Evolutionary conservation across 2,797 vertebrate species (phyloP), one percentile per base, ranked within the genome.

Genomic region (Thalassophryne amazonica): DNA sequence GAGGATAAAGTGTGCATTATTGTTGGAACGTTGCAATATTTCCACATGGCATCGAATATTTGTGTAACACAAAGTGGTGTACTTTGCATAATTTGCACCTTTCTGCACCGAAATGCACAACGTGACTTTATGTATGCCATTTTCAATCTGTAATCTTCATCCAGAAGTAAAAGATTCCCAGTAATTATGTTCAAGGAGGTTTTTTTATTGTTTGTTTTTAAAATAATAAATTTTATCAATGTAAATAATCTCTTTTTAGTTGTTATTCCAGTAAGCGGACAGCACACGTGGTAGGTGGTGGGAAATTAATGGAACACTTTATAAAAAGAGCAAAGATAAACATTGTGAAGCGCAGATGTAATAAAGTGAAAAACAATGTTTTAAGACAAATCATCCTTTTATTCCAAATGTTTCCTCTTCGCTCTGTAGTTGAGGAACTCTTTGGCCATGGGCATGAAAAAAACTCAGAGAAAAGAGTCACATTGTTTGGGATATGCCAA

Each of bases 31-130:
- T 34, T 51, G 22, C 37, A 18, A 37, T 31, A 8, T 48, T 36
- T 29, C 14, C 4, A 49, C 13, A 7, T 60, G 24, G 39, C 16
- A 18, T 32, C 22, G 24, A 38, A 18, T 56, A 13, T 55, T 37
- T 73, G 69, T 69, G 35, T 64, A 47, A 25, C 18, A 53, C 39
- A 60, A 42, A 53, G 48, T 60, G 21, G 57, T 51, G 30, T 10
- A 61, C 24, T 55, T 39, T 56, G 50, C 42, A 64, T 55, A 34
- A 9, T 60, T 56, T 73, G 57, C 67, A 73, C 50, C 20, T 69
- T 78, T n/a, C n/a, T 84, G 69, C 68, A 76, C 71, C 49, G 42
- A 51, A 58, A 48, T 49, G 33, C 37, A 58, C 50, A 54, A 32
- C 55, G 54, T 73, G 48, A 59, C 40, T 45, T 50, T 31, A 50